Base-by-base conservation (phyloP, 2,113 vertebrate species). In the Maccullochella peelii region DNA sequence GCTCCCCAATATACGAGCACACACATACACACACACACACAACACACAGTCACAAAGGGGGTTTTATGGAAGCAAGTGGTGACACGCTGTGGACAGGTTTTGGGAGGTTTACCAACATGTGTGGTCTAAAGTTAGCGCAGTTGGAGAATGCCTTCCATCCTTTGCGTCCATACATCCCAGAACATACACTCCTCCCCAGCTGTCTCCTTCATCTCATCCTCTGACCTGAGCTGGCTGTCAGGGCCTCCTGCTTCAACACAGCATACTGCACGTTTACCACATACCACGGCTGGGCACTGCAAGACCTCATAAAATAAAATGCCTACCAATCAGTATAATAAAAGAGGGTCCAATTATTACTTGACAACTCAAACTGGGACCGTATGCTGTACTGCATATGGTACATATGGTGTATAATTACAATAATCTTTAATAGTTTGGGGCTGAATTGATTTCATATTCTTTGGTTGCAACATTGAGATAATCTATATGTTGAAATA, bases 121-220 rank as follows among this genome's bases (percentile, higher is more conserved):
- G 92, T 86, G 89, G 87, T 93, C 93, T 95, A 95, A 93, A 94
- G 92, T 95, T 95, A 94, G 93, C 73, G 42, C 85, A 57, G 84
- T 89, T 85, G 74, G 82, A 82, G 89, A 91, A 93, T 91, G 90
- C 81, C 44, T 86, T 90, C 87, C 84, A 75, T 92, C 87, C 81
- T 86, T 86, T 87, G 80, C 55, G 25, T 88, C 84, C 88, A 77
- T 89, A 89, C 85, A 89, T 91, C 89, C 89, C 88, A 82, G 83
- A 78, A 91, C 79, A 65, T 61, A 79, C 83, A 74, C 89, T 87
- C 82, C 78, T 87, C 83, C 68, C 81, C 94, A 95, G 94, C 92
- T 95, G 93, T 93, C 92, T 90, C 78, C 88, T 83, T 69, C 89
- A 83, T 89, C 93, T 93, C 92, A 92, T 92, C 91, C 83, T 36